Percentiles rank a stretch among this genome's conserved stretches.
phyloP scores from a whole-genome alignment of 2,888 invertebrate species.

The Drosophila paracracens region DNA sequence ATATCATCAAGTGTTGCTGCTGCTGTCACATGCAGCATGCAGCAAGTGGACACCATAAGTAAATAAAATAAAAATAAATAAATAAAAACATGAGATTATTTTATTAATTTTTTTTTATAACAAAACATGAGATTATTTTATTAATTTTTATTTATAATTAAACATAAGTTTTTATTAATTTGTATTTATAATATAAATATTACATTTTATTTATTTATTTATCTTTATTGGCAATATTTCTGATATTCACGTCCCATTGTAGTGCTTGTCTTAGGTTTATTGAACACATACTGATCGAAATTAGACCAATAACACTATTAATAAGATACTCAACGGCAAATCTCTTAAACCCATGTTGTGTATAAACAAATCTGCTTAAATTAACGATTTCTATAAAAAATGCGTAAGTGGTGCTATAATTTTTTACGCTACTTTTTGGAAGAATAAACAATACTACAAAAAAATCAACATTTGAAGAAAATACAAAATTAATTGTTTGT shows the following conservation, averaged over 20 bases:
- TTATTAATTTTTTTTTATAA: not conserved
- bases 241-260: not conserved
- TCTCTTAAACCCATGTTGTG: not conserved
- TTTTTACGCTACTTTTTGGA: not conserved
- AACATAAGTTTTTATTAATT: too few relatives aligned
- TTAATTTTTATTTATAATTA: too few relatives aligned
- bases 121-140: too few relatives aligned
- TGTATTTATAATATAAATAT: too few relatives aligned
- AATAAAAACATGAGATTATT: not conserved
- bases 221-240: not conserved
- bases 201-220: too few relatives aligned
- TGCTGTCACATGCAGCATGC: not conserved
- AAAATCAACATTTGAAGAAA: not conserved
- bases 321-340: not conserved
- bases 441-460: not conserved
- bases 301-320: not conserved
- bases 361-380: not conserved
- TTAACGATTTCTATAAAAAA: not conserved
- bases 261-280: not conserved
- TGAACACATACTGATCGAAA: not conserved
- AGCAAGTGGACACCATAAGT: not conserved
- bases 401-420: not conserved
- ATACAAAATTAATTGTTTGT: not conserved
- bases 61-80: not conserved
- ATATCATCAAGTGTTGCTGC: not conserved